Evolutionary conservation across 2,888 invertebrate species (phyloP).

Genomic region (Acleris sparsana): DNA sequence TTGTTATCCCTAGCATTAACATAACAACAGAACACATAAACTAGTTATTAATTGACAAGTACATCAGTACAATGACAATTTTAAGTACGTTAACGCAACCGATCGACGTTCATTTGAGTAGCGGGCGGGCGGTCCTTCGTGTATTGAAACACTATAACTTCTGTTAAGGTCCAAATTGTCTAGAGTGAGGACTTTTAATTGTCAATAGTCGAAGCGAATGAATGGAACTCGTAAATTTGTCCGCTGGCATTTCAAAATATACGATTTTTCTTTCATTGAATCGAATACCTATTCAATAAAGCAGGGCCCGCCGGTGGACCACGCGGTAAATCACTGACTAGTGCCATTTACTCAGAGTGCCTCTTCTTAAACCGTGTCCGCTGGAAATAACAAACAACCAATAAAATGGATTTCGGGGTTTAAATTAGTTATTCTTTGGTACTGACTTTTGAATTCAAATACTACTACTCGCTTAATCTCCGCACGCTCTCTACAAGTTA

Average conservation of each 20-base stretch:
- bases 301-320: constrained; percentile 55
- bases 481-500: background rate
- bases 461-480: no score
- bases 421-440: background rate
- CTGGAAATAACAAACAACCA: constrained; percentile 16
- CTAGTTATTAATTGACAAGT: no score
- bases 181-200: constrained; percentile 64
- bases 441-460: background rate
- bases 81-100: no score
- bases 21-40: no score
- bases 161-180: constrained; percentile 37
- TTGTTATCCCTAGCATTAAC: no score
- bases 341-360: constrained; percentile 57
- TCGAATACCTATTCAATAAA: constrained; percentile 72
- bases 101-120: no score
- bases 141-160: background rate
- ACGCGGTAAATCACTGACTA: constrained; percentile 70
- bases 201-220: constrained; percentile 66
- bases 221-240: constrained; percentile 73
- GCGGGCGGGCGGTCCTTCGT: no score
- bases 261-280: constrained; percentile 76
- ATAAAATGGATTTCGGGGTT: constrained; percentile 9
- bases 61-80: no score
- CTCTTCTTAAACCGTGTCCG: constrained; percentile 46
- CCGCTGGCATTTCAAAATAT: constrained; percentile 70